Conservation (phyloP, 2,113 vertebrate species). For the Solenodon paradoxus region DNA sequence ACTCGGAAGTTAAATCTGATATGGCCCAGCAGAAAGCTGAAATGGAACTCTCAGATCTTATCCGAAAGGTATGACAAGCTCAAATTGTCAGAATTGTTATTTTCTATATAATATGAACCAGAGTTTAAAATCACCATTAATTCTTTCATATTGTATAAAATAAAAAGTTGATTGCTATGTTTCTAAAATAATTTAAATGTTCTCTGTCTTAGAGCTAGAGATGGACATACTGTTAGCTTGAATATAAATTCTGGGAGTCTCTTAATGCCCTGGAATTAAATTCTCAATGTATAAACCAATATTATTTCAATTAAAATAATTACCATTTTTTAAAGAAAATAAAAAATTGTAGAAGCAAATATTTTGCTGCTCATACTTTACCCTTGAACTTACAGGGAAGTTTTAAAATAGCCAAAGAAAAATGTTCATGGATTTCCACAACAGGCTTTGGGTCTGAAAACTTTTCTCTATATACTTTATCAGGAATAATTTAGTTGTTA, state of each 20-base stretch:
- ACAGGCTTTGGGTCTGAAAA: not conserved
- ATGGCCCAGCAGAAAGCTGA: constrained; percentile 97
- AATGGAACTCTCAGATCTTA: constrained; percentile 97
- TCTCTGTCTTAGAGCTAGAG: not conserved
- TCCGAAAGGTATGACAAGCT: constrained; percentile 90
- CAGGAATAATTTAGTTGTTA: not conserved
- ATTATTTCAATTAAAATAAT: not conserved
- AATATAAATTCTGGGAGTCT: not conserved
- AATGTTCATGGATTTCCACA: not conserved
- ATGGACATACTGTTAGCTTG: not conserved
- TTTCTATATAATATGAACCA: not conserved
- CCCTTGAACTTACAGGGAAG: not conserved
- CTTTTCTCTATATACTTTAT: not conserved
- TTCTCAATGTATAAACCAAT: not conserved
- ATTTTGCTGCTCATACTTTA: not conserved
- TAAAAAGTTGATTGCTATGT: not conserved
- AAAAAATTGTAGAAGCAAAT: not conserved
- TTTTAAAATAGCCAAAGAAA: constrained; percentile 5
- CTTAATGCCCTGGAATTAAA: not conserved
- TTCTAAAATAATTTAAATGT: not conserved
- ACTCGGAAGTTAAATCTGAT: constrained; percentile 97
- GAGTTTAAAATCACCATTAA: not conserved
- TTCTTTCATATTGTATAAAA: not conserved
- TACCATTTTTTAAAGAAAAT: not conserved
- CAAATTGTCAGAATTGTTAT: not conserved